Base-by-base conservation (phyloP, 2,113 vertebrate genomes). In the Puffinus mauretanicus region DNA sequence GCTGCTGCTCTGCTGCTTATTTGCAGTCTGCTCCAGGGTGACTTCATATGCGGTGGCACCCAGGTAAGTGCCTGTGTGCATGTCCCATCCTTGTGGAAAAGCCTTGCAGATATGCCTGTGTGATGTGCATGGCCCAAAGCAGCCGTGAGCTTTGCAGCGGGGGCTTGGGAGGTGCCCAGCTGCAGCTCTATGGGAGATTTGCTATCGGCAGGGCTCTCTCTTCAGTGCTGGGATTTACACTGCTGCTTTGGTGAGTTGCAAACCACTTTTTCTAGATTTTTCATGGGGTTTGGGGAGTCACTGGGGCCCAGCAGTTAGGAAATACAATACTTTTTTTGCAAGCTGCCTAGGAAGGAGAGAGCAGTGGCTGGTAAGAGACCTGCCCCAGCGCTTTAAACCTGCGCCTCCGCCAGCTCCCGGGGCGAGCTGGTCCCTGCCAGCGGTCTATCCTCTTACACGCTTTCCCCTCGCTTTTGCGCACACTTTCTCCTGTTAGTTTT, bases 391-490 rank as follows among this genome's bases (percentile, higher is more conserved):
- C 19, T 54, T 40, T 13, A 19, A 60, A 38, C 8, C 6, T 11
- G 25, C 9, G 3, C 11, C 32, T 42, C 47, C 0, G 3, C 34
- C 0, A 11, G 32, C 10, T 69, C 38, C 32, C 10, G 2, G 38
- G 19, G 26, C 34, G 6, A 66, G 29, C 15, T 0, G 0, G 4
- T 67, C 38, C 65, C 51, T 0, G 0, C 18, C 3, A 1, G 0
- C 2, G 7, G 22, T 58, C 24, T 60, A 3, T 51, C 24, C 52
- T 38, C 58, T 84, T 20, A 10, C 42, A 20, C 4, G 4, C 8
- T 4, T 54, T 26, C 22, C 15, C 18, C 18, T 64, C 7, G 0
- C 49, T 93, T 61, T 9, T 67, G 86, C 3, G 10, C 30, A 3
- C 4, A 0, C 19, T 69, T 87, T 54, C 47, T 78, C 13, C 0